Percentiles rank a stretch among this genome's conserved stretches.
These are phyloP conservation scores for Eupsilia transversa DNA, from an alignment of 2,888 invertebrate genomes.

Conservation along the genomic window DNA sequence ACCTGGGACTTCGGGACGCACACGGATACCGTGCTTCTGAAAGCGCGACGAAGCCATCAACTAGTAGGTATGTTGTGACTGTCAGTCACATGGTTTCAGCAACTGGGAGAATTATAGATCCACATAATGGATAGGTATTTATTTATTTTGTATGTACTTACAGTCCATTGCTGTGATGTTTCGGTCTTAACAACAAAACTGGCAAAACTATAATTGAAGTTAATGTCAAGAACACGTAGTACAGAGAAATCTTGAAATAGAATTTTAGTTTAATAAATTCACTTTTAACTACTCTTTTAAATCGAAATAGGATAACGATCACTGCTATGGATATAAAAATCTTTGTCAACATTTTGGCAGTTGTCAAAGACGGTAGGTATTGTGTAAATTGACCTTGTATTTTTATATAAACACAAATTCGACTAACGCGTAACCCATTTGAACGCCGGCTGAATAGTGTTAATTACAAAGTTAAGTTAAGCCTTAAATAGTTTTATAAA, in stretches of 20 bases:
- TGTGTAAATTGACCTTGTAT: slow-evolving; percentile 5
- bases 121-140: background rate
- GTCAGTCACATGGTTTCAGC: too few relatives aligned
- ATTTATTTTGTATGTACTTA: slow-evolving; percentile 35
- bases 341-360: slow-evolving; percentile 18
- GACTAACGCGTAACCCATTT: slow-evolving; percentile 18
- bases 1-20: background rate
- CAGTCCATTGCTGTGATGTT: slow-evolving; percentile 40
- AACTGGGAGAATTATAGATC: background rate
- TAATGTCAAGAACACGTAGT: slow-evolving; percentile 29
- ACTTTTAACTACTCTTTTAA: slow-evolving; percentile 22
- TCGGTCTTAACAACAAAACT: slow-evolving; percentile 42
- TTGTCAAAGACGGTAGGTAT: background rate
- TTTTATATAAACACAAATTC: slow-evolving; percentile 4
- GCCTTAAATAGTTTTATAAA: slow-evolving; percentile 33
- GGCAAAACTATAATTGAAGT: slow-evolving; percentile 26
- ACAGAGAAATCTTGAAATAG: slow-evolving; percentile 29
- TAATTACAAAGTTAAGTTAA: slow-evolving; percentile 3
- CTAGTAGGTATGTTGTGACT: too few relatives aligned
- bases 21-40: background rate
- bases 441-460: slow-evolving; percentile 26
- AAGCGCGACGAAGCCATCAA: too few relatives aligned
- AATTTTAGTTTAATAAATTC: slow-evolving; percentile 34
- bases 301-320: slow-evolving; percentile 25
- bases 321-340: slow-evolving; percentile 31